Percentiles rank a stretch among this genome's conserved stretches.
Evolutionary conservation across 2,888 invertebrate species (phyloP).

Genomic region (Phortica okadai): DNA sequence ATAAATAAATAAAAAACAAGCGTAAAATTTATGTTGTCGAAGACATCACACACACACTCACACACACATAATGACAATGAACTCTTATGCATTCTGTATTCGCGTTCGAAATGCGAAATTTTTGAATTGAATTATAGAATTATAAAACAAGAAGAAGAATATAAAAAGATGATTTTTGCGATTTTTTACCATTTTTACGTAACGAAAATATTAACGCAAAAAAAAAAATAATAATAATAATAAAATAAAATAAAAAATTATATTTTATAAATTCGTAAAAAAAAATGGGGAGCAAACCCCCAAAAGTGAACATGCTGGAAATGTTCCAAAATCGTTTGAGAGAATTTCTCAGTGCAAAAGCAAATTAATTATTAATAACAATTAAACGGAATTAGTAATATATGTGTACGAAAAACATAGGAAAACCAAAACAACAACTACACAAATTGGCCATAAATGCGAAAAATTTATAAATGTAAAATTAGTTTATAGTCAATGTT

Average conservation of each 20-base stretch:
- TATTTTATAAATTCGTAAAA: slow-evolving; percentile 17
- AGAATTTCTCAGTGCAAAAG: slow-evolving; percentile 1
- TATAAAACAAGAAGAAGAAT: slow-evolving; percentile 30
- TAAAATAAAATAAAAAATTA: slow-evolving; percentile 5
- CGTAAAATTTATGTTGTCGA: not conserved
- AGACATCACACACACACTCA: not conserved
- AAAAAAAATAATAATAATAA: slow-evolving; percentile 7
- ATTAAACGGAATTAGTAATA: not conserved
- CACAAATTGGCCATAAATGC: not conserved
- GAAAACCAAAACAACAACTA: not conserved
- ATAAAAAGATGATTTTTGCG: slow-evolving; percentile 27
- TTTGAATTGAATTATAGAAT: slow-evolving; percentile 44
- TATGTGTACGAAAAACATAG: not conserved
- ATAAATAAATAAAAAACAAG: not conserved
- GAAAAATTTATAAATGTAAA: not conserved
- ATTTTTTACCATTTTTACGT: slow-evolving; percentile 57
- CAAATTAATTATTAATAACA: not conserved
- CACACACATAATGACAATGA: slow-evolving; percentile 24
- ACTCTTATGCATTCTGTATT: not conserved
- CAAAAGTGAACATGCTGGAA: slow-evolving; percentile 54
- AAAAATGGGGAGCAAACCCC: not conserved
- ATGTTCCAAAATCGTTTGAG: slow-evolving; percentile 51
- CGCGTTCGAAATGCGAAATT: slow-evolving; percentile 35
- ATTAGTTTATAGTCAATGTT: not conserved
- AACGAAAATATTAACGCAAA: slow-evolving; percentile 33